These are phyloP conservation scores for Indri indri DNA, from an alignment of 2,113 vertebrate species.

Conservation along the genomic window DNA sequence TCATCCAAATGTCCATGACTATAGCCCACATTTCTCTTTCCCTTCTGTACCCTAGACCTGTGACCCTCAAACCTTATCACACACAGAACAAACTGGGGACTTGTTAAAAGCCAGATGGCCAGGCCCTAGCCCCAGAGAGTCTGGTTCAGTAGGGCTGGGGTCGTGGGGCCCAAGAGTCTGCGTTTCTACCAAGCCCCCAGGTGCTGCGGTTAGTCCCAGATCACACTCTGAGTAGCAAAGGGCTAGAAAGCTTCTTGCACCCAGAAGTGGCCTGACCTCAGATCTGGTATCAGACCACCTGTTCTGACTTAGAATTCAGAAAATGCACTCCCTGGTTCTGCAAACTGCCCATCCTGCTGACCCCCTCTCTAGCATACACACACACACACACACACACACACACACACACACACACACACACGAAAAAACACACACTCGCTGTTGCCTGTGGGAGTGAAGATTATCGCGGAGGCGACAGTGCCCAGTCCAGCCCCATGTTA, in stretches of 20 bases:
- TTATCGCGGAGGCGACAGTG: neutral
- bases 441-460: neutral
- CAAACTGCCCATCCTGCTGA: neutral
- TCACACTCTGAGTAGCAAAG: neutral
- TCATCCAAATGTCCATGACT: neutral
- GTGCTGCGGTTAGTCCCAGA: neutral
- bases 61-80: neutral
- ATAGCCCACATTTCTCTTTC: neutral
- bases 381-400: neutral
- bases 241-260: neutral
- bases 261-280: neutral
- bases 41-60: neutral
- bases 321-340: neutral
- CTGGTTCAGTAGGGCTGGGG: neutral
- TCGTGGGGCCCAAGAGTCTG: neutral
- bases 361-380: too few relatives aligned
- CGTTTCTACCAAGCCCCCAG: neutral
- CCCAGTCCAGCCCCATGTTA: neutral
- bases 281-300: neutral
- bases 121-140: neutral
- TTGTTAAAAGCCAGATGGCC: neutral
- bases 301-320: neutral
- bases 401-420: neutral
- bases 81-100: neutral
- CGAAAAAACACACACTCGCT: neutral